phyloP scores from a whole-genome alignment of 2,797 vertebrate genomes.

The Pterois miles region DNA sequence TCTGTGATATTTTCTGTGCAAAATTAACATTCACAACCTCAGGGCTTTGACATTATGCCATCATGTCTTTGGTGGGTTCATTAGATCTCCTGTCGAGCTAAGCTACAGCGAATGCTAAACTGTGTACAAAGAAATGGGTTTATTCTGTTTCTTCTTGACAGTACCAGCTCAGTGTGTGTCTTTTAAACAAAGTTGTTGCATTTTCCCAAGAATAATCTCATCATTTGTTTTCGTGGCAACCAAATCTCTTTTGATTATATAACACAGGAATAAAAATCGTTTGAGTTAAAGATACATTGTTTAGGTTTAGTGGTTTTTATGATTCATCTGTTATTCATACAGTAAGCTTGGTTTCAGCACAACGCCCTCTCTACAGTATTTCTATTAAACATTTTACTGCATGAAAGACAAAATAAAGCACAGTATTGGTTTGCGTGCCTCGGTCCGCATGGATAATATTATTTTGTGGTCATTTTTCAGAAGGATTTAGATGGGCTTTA shows the following conservation, averaged over 20 bases:
- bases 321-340: conserved; percentile 18
- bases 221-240: not conserved
- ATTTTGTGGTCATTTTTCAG: not conserved
- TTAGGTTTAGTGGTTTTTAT: conserved; percentile 1
- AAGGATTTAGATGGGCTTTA: not conserved
- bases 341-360: not conserved
- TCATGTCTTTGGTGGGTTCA: not conserved
- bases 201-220: not conserved
- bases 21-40: not conserved
- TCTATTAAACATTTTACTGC: conserved; percentile 6
- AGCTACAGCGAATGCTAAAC: not conserved
- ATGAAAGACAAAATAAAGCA: not conserved
- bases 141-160: not conserved
- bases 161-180: not conserved
- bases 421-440: not conserved
- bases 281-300: conserved; percentile 15
- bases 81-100: not conserved
- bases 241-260: conserved; percentile 9
- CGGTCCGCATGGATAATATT: not conserved
- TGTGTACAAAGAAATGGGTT: not conserved
- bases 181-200: too few relatives aligned
- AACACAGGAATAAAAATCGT: not conserved
- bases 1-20: not conserved
- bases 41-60: not conserved
- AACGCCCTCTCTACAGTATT: not conserved